A percentile compares a stretch with the other conserved stretches of the same genome.
Evolutionary conservation across 1,140 invertebrate species (phyloP).

Genomic region (Bombus terrestris): DNA sequence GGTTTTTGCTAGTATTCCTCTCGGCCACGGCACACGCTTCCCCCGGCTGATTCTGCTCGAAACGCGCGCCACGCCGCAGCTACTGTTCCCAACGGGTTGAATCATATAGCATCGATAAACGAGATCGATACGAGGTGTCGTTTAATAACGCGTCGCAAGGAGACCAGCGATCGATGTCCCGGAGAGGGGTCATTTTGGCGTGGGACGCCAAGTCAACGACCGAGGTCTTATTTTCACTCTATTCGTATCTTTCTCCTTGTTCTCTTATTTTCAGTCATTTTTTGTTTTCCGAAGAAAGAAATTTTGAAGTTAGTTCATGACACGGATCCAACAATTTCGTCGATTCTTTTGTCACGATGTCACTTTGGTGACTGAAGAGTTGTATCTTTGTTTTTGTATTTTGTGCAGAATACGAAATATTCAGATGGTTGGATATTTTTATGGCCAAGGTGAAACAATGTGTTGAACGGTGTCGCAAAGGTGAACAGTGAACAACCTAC

Average conservation of each 20-base stretch:
- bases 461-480: no score
- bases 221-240: not conserved
- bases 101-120: conserved; percentile 29
- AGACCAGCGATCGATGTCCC: conserved; percentile 1
- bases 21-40: not conserved
- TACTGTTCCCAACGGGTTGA: not conserved
- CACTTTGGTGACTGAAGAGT: no score
- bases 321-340: no score
- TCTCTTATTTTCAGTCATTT: not conserved
- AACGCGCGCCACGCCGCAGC: not conserved
- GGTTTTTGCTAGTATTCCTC: conserved; percentile 45
- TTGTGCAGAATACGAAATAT: no score
- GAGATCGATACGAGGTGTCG: conserved; percentile 47
- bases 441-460: no score
- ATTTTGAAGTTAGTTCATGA: not conserved
- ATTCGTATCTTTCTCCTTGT: not conserved
- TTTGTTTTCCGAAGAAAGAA: not conserved
- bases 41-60: not conserved
- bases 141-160: conserved; percentile 21
- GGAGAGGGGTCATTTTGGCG: not conserved
- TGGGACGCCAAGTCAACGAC: conserved; percentile 18
- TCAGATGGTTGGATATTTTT: no score
- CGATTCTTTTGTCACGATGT: no score
- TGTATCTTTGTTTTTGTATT: no score
- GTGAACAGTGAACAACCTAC: no score